These are phyloP conservation scores for Protophormia terraenovae DNA, from an alignment of 2,888 invertebrate genomes.

Conservation along the genomic window DNA sequence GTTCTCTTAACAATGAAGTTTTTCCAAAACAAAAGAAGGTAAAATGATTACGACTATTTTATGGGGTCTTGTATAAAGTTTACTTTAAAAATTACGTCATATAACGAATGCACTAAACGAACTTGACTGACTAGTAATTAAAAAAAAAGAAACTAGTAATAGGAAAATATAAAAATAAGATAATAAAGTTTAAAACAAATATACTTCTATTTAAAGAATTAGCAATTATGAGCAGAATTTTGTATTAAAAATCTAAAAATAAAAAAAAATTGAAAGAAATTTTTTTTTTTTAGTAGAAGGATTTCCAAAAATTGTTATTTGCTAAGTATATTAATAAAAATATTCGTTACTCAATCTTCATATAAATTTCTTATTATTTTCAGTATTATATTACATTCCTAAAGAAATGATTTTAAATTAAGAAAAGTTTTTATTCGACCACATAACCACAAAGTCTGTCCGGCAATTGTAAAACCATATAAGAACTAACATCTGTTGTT, in stretches of 20 bases:
- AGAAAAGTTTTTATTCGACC: no score
- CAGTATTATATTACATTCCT: no score
- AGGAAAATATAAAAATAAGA: background rate
- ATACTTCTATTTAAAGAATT: no score
- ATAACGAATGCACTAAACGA: background rate
- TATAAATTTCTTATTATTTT: no score
- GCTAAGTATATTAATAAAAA: no score
- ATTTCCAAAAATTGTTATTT: no score
- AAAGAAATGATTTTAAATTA: no score
- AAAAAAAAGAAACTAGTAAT: background rate
- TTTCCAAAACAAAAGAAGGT: slow-evolving; percentile 5
- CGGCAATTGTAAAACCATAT: background rate
- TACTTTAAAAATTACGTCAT: slow-evolving; percentile 36
- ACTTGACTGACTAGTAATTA: slow-evolving; percentile 36
- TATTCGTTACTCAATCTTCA: no score
- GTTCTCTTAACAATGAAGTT: slow-evolving; percentile 33
- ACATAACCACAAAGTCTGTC: background rate
- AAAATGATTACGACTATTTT: background rate
- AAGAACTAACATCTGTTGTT: background rate
- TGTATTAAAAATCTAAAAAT: no score
- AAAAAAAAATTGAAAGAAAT: no score
- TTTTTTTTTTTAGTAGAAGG: no score
- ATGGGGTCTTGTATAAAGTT: background rate
- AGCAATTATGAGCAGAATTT: no score
- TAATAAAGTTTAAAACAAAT: background rate